Conservation (phyloP, 2,113 vertebrate genomes). For the Toxotes jaculatrix region DNA sequence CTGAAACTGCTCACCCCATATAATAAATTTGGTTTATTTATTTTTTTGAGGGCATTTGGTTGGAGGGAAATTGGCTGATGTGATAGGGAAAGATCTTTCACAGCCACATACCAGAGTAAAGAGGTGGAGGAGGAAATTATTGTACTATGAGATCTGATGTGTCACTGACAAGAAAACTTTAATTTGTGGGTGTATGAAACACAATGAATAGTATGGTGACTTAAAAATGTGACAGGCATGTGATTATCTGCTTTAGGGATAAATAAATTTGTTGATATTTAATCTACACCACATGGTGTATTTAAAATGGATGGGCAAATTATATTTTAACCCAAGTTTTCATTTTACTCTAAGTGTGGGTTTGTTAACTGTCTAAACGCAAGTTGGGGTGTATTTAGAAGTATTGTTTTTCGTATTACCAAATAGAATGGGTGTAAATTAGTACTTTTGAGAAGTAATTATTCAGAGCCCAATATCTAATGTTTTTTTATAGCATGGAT, state of each 20-base stretch:
- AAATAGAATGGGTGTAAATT: not conserved
- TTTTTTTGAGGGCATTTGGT: slow-evolving; percentile 38
- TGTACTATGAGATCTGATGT: slow-evolving; percentile 38
- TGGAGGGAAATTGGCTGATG: slow-evolving; percentile 26
- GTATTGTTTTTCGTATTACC: not conserved
- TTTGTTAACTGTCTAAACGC: slow-evolving; percentile 4
- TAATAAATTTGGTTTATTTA: slow-evolving; percentile 15
- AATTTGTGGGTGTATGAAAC: slow-evolving; percentile 32
- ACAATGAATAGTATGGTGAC: slow-evolving; percentile 5
- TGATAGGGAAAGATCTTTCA: slow-evolving; percentile 45
- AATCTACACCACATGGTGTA: slow-evolving; percentile 22
- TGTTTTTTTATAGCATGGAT: not conserved
- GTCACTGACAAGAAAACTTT: slow-evolving; percentile 30
- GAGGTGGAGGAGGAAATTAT: slow-evolving; percentile 32
- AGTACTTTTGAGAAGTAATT: not conserved
- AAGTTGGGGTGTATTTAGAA: not conserved
- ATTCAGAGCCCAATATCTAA: not conserved
- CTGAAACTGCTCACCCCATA: slow-evolving; percentile 16
- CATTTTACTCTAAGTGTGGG: slow-evolving; percentile 1
- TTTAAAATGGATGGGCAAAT: slow-evolving; percentile 4
- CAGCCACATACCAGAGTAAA: slow-evolving; percentile 27
- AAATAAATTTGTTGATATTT: not conserved
- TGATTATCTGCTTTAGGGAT: slow-evolving; percentile 22
- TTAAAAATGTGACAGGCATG: slow-evolving; percentile 26
- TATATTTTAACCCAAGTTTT: not conserved